Conservation (phyloP, 2,888 invertebrate species). For the Erannis defoliaria region DNA sequence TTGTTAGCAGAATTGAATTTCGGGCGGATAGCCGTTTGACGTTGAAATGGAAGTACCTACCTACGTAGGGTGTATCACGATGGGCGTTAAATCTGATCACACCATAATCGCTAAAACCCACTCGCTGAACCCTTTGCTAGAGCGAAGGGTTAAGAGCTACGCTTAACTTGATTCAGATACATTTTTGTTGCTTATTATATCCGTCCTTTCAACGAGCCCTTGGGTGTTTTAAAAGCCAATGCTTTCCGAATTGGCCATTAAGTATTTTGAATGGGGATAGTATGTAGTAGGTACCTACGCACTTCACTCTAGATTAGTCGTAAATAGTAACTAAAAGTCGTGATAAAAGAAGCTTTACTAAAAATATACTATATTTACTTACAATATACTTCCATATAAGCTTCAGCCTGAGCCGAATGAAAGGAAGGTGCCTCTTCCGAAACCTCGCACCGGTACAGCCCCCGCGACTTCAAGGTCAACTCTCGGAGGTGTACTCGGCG, state of each 20-base stretch:
- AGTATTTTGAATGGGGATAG: too few relatives aligned
- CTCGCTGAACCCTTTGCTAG: slow-evolving; percentile 24
- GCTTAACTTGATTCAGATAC: slow-evolving; percentile 22
- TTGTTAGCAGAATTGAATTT: slow-evolving; percentile 45
- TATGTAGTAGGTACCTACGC: too few relatives aligned
- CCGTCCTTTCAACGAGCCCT: slow-evolving; percentile 13
- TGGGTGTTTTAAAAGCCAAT: slow-evolving; percentile 1
- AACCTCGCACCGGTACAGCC: slow-evolving; percentile 91
- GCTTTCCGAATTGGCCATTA: too few relatives aligned
- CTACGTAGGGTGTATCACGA: slow-evolving; percentile 22
- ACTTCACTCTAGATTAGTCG: too few relatives aligned
- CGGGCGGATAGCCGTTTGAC: slow-evolving; percentile 39
- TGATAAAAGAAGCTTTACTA: too few relatives aligned
- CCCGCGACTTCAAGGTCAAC: slow-evolving; percentile 89
- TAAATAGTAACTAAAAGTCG: too few relatives aligned
- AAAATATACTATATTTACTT: too few relatives aligned
- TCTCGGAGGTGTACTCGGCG: slow-evolving; percentile 88
- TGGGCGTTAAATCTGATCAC: slow-evolving; percentile 42
- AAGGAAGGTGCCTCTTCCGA: slow-evolving; percentile 93
- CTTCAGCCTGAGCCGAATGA: slow-evolving; percentile 90
- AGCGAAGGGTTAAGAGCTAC: slow-evolving; percentile 12
- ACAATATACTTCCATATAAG: slow-evolving; percentile 92
- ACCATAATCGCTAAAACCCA: slow-evolving; percentile 35
- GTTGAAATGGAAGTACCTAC: slow-evolving; percentile 27
- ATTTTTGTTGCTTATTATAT: slow-evolving; percentile 33